Percentiles rank a stretch among this genome's conserved stretches.
phyloP scores from a whole-genome alignment of 2,797 vertebrate species.

The Sebastolobus alascanus region DNA sequence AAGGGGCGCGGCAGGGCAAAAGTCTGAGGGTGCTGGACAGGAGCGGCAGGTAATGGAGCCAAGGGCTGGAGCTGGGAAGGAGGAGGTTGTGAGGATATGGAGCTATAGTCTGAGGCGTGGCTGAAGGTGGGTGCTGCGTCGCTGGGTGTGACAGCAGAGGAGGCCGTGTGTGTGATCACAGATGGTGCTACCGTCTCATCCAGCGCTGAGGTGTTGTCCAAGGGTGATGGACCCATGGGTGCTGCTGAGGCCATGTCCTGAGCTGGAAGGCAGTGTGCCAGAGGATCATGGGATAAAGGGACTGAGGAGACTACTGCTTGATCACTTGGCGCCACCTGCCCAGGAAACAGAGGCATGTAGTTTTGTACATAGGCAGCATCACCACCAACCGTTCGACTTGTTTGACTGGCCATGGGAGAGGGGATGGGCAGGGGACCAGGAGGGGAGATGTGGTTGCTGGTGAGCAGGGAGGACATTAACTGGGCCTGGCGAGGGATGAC shows the following conservation, averaged over 20 bases:
- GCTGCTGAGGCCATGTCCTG: conserved; percentile 57
- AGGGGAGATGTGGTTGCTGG: conserved; percentile 83
- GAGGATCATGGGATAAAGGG: conserved; percentile 69
- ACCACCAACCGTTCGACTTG: conserved; percentile 65
- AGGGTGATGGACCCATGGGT: conserved; percentile 58
- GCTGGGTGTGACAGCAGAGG: conserved; percentile 85
- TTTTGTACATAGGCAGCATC: conserved; percentile 81
- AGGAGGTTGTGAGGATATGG: conserved; percentile 73
- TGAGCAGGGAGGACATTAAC: conserved; percentile 77
- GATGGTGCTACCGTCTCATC: conserved; percentile 74
- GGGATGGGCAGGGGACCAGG: conserved; percentile 78
- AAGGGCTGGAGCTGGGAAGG: conserved; percentile 85
- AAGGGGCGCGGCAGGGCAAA: conserved; percentile 89
- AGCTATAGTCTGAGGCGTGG: conserved; percentile 83
- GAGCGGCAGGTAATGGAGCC: conserved; percentile 52
- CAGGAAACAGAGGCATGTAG: conserved; percentile 87
- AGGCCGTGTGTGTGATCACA: conserved; percentile 90
- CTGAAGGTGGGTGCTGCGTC: conserved; percentile 88
- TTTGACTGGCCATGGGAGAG: conserved; percentile 76
- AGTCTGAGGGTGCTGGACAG: conserved; percentile 76
- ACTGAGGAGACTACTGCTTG: conserved; percentile 57
- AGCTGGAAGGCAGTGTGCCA: conserved; percentile 81
- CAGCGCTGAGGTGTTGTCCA: conserved; percentile 51
- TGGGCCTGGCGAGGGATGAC: conserved; percentile 80
- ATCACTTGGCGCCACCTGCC: conserved; percentile 65